phyloP scores from a whole-genome alignment of 2,888 invertebrate genomes.

The Lordiphosa fenestrarum region DNA sequence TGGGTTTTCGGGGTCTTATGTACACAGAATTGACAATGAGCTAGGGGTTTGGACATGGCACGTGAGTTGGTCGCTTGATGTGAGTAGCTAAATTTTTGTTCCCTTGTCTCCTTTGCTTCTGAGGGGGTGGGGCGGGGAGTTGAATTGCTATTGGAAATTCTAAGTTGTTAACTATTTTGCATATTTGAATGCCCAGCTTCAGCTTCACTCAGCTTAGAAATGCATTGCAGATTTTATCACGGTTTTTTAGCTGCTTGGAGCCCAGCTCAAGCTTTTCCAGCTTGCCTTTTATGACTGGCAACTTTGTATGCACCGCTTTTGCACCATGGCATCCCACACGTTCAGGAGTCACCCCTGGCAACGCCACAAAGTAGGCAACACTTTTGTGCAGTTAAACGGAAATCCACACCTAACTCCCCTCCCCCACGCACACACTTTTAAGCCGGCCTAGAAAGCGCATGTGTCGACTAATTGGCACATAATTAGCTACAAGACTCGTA shows the following conservation, averaged over 20 bases:
- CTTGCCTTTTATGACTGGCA: too few relatives aligned
- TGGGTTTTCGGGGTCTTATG: constrained; percentile 6
- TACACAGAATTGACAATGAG: constrained; percentile 30
- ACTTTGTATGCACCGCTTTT: neutral
- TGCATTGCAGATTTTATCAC: too few relatives aligned
- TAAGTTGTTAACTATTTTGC: constrained; percentile 53
- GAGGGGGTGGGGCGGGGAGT: constrained; percentile 1
- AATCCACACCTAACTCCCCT: constrained; percentile 1
- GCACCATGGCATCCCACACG: neutral
- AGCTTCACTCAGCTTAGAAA: too few relatives aligned
- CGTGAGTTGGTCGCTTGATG: constrained; percentile 31
- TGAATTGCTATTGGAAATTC: constrained; percentile 57
- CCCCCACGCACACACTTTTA: neutral
- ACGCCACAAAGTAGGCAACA: constrained; percentile 8
- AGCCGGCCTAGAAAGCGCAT: neutral
- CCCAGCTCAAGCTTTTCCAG: too few relatives aligned
- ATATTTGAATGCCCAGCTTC: constrained; percentile 25
- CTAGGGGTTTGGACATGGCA: constrained; percentile 11
- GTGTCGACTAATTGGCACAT: constrained; percentile 53
- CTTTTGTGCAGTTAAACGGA: constrained; percentile 1
- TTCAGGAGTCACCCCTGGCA: neutral
- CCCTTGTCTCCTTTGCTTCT: neutral
- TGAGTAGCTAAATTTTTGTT: neutral
- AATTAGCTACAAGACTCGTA: constrained; percentile 43
- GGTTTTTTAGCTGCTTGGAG: too few relatives aligned